Base-by-base conservation (phyloP, 2,888 invertebrate species). In the Agrotis clavis region DNA sequence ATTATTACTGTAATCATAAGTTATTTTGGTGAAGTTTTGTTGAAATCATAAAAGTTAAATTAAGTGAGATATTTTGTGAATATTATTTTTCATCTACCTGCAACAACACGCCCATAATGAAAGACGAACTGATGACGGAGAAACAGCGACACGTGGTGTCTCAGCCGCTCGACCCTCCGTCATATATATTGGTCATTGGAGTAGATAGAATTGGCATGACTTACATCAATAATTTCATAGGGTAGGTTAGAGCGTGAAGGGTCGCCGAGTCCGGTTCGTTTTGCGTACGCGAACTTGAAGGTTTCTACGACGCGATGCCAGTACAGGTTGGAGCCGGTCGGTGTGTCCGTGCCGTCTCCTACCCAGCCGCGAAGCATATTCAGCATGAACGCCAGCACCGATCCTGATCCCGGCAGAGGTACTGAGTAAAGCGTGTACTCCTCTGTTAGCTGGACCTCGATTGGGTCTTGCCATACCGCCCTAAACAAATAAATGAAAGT, bases 221-320 rank as follows among this genome's bases (percentile, higher is more conserved):
- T 84, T 74, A 94, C 94, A 69, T 93, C 92, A 50, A 69, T 72
- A 51, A 95, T 94, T 63, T 89, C 82, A 67, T 90, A 90, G 1
- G 89, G 79, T 11, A 94, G 75, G 62, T 92, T 90, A 86, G 83
- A 86, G 84, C 92, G 94, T 86, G 90, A 87, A 88, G 92, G 90
- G 95, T 99, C 99, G 1, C 98, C 99, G 77, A 99, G 95, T 82
- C 97, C 97, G 0, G 98, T 98, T 83, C 99, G 96, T 89, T 97
- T 97, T 1, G 98, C 99, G 92, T 98, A 99, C 21, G 98, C 99
- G 95, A 98, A 99, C 92, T 99, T 99, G 94, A 99, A 98, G 6
- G 98, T 97, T 92, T 99, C 99, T 13, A 98, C 96, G 81, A 99
- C 96, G 79, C 98, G 97, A 87, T 99, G 99, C 97, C 98, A 98